A percentile compares a stretch with the other conserved stretches of the same genome.
phyloP scores from a whole-genome alignment of 2,888 invertebrate species.

The Dorcus parallelipipedus region DNA sequence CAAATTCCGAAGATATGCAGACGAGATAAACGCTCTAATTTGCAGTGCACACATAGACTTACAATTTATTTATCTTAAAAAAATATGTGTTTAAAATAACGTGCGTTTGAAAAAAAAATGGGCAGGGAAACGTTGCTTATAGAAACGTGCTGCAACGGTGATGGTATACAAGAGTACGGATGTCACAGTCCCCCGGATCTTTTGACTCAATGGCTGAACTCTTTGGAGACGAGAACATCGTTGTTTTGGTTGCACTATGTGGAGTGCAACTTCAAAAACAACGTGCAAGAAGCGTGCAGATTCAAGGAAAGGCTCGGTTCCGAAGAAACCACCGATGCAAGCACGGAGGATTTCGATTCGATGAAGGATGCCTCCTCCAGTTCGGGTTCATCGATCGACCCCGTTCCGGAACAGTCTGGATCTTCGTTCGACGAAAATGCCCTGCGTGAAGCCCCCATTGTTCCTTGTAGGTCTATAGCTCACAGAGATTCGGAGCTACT shows the following conservation, averaged over 20 bases:
- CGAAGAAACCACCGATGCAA: conserved; percentile 10
- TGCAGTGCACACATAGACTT: background rate
- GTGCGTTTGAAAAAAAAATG: conserved; percentile 24
- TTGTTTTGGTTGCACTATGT: conserved; percentile 44
- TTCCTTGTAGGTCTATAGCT: conserved; percentile 46
- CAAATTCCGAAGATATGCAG: conserved; percentile 3
- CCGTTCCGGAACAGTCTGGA: background rate
- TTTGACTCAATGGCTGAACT: conserved; percentile 43
- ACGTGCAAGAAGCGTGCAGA: conserved; percentile 14
- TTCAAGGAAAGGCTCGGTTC: conserved; percentile 16
- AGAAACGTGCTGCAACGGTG: conserved; percentile 25
- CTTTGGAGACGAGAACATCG: conserved; percentile 43
- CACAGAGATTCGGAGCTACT: conserved; percentile 48
- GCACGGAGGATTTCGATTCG: conserved; percentile 15
- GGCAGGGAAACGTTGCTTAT: conserved; percentile 31
- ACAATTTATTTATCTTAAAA: background rate
- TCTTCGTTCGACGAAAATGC: conserved; percentile 2
- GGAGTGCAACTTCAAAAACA: conserved; percentile 30
- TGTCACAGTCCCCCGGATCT: conserved; percentile 26
- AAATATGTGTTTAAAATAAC: conserved; percentile 14
- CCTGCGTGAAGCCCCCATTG: conserved; percentile 20
- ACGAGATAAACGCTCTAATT: background rate
- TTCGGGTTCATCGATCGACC: conserved; percentile 9
- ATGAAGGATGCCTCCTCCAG: conserved; percentile 5
- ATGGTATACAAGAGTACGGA: conserved; percentile 7